phyloP scores from a whole-genome alignment of 2,888 invertebrate genomes.

The Coleophora deauratella region DNA sequence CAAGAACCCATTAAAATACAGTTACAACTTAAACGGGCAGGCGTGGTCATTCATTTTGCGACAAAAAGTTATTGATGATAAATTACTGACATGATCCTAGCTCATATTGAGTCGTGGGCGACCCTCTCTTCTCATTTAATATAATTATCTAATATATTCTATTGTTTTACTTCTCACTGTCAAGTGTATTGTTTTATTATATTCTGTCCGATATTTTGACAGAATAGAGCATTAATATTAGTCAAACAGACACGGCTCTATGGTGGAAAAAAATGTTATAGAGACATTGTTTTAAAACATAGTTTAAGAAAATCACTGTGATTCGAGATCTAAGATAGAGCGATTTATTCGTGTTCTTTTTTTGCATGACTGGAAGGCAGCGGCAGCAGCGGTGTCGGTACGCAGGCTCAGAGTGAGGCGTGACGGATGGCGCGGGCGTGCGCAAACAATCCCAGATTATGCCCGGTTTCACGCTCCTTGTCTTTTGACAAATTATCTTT shows the following conservation, averaged over 20 bases:
- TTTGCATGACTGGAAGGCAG: constrained; percentile 19
- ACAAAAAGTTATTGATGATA: constrained; percentile 58
- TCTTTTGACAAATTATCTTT: constrained; percentile 43
- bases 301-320: too few species aligned
- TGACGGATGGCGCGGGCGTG: constrained; percentile 39
- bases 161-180: constrained; percentile 22
- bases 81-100: constrained; percentile 43
- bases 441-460: constrained; percentile 32
- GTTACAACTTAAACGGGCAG: constrained; percentile 39
- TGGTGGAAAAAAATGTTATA: too few species aligned
- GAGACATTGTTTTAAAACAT: too few species aligned
- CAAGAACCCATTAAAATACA: constrained; percentile 37
- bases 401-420: too few species aligned
- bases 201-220: too few species aligned
- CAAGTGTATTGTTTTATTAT: too few species aligned
- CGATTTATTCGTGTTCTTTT: constrained; percentile 11
- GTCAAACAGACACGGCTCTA: too few species aligned
- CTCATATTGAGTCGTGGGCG: constrained; percentile 31
- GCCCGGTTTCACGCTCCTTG: constrained; percentile 41
- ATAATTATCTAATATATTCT: constrained; percentile 28
- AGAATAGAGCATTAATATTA: too few species aligned
- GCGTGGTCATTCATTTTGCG: constrained; percentile 34
- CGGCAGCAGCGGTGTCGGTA: too few species aligned
- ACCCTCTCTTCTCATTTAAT: constrained; percentile 12
- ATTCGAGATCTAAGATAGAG: too few species aligned